Evolutionary conservation across 1,140 invertebrate species (phyloP).

Genomic region (Sinella curviseta): DNA sequence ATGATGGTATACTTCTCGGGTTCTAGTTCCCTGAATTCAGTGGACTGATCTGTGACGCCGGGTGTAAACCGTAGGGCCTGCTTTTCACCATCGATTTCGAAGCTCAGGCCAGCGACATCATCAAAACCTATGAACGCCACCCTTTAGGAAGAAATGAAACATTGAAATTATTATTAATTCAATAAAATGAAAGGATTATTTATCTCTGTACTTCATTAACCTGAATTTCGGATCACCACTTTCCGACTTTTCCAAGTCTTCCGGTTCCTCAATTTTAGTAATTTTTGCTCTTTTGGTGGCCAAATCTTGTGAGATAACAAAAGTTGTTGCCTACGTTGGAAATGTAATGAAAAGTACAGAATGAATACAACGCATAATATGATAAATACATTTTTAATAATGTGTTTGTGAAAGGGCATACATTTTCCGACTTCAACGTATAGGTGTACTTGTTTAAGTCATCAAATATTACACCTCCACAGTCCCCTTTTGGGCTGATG

Average conservation of each 20-base stretch:
- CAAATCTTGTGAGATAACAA: neutral
- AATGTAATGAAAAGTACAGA: no score
- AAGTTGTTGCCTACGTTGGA: neutral
- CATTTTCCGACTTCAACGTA: no score
- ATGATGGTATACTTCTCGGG: no score
- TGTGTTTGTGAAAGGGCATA: no score
- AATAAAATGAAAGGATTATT: slow-evolving; percentile 5
- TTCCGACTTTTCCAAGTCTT: slow-evolving; percentile 55
- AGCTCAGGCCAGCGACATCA: neutral
- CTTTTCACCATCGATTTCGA: neutral
- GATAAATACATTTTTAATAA: no score
- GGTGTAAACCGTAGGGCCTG: neutral
- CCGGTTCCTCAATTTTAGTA: slow-evolving; percentile 22
- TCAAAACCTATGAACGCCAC: neutral
- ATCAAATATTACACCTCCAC: no score
- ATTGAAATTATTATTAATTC: slow-evolving; percentile 26
- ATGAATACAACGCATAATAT: no score
- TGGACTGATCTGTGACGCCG: neutral
- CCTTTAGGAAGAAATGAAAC: slow-evolving; percentile 19
- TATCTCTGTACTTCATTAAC: slow-evolving; percentile 41
- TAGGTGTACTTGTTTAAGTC: no score
- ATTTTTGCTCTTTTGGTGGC: neutral
- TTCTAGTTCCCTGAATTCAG: neutral
- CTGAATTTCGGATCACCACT: slow-evolving; percentile 56
- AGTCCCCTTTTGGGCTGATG: no score